Conservation (phyloP, 2,888 invertebrate species). For the Drosophila mettleri region DNA sequence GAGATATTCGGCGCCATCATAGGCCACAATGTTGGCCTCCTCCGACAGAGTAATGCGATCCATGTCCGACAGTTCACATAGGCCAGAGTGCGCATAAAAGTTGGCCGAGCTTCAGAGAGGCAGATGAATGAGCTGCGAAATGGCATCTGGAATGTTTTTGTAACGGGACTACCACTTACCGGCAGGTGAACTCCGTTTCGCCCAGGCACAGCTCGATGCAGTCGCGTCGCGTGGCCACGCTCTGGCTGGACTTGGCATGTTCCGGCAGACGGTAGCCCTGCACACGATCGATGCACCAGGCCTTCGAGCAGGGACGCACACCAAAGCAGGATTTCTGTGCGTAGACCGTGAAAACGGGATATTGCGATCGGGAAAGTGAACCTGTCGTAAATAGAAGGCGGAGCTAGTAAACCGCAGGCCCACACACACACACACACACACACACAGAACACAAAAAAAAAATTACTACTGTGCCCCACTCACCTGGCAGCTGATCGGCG, state of each 20-base stretch:
- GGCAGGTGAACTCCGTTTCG: conserved; percentile 96
- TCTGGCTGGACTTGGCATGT: conserved; percentile 91
- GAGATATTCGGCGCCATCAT: conserved; percentile 92
- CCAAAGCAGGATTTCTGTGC: conserved; percentile 97
- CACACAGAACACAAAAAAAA: conserved; percentile 15
- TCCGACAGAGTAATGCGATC: conserved; percentile 95
- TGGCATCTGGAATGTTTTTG: conserved; percentile 47
- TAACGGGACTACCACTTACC: conserved; percentile 87
- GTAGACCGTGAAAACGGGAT: conserved; percentile 98
- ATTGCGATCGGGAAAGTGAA: conserved; percentile 95
- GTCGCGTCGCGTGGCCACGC: conserved; percentile 92
- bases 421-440: conserved; percentile 16
- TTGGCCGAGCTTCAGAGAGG: conserved; percentile 92
- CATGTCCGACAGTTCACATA: conserved; percentile 96
- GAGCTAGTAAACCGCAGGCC: conserved; percentile 21
- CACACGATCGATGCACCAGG: conserved; percentile 97
- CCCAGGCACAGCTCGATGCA: conserved; percentile 96
- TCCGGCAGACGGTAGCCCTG: conserved; percentile 94
- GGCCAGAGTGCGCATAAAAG: conserved; percentile 94
- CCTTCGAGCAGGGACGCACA: conserved; percentile 94
- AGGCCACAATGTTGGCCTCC: conserved; percentile 90
- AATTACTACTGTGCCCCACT: conserved; percentile 73
- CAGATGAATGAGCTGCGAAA: conserved; percentile 63
- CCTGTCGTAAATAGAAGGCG: conserved; percentile 86
- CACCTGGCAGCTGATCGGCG: conserved; percentile 95